Percentiles rank a stretch among this genome's conserved stretches.
Conservation (phyloP, 2,888 invertebrate genomes). For the Tinea semifulvella region DNA sequence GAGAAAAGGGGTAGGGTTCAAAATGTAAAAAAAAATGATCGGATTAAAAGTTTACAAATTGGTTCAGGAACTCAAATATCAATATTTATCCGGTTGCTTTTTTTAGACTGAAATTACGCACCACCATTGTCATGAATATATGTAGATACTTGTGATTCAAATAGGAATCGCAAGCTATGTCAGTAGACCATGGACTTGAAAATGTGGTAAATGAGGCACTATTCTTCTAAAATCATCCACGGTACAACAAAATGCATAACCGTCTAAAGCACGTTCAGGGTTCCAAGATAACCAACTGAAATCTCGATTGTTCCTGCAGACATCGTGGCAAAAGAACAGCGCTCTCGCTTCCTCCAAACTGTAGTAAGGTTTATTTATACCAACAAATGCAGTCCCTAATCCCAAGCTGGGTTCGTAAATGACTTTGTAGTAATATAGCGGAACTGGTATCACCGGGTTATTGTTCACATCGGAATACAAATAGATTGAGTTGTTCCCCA, state of each 20-base stretch:
- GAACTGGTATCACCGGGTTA: slow-evolving; percentile 51
- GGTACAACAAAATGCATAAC: slow-evolving; percentile 69
- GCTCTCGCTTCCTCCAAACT: slow-evolving; percentile 30
- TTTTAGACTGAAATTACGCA: too few relatives aligned
- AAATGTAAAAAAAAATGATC: too few relatives aligned
- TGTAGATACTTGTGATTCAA: neutral
- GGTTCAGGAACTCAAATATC: too few relatives aligned
- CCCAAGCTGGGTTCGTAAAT: slow-evolving; percentile 58
- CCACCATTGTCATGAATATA: too few relatives aligned
- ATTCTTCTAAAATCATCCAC: slow-evolving; percentile 59
- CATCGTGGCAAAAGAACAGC: slow-evolving; percentile 56
- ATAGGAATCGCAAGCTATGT: slow-evolving; percentile 26
- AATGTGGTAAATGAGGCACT: slow-evolving; percentile 58
- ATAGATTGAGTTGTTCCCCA: slow-evolving; percentile 54
- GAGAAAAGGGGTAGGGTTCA: too few relatives aligned
- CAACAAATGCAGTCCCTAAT: slow-evolving; percentile 66
- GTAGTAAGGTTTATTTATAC: slow-evolving; percentile 70
- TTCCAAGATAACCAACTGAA: slow-evolving; percentile 69
- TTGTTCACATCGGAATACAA: slow-evolving; percentile 42
- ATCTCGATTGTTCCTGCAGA: slow-evolving; percentile 50
- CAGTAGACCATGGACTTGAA: slow-evolving; percentile 49
- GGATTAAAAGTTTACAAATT: too few relatives aligned
- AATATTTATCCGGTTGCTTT: too few relatives aligned
- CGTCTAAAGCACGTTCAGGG: slow-evolving; percentile 49
- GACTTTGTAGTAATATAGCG: slow-evolving; percentile 58